A percentile compares a stretch with the other conserved stretches of the same genome.
Evolutionary conservation across 2,888 invertebrate genomes (phyloP).

Genomic region (Tiliacea aurago): DNA sequence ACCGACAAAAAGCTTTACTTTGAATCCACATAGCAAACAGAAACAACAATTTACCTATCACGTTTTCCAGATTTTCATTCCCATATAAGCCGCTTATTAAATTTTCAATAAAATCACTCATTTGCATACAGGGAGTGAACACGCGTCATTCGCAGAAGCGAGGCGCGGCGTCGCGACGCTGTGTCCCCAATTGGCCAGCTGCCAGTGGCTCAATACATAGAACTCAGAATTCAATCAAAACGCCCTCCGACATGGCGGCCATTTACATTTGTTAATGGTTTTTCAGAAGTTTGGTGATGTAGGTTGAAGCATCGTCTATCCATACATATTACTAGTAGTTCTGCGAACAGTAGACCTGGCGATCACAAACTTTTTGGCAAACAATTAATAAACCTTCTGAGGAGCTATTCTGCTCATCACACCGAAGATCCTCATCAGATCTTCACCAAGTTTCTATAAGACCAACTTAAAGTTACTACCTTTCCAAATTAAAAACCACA

Average conservation of each 20-base stretch:
- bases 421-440: too few species aligned
- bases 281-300: constrained; percentile 45
- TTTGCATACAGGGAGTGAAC: constrained; percentile 60
- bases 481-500: too few species aligned
- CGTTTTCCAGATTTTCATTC: constrained; percentile 46
- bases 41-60: constrained; percentile 45
- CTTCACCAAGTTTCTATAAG: too few species aligned
- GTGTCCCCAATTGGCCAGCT: constrained; percentile 60
- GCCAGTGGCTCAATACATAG: constrained; percentile 63
- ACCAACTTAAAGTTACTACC: too few species aligned
- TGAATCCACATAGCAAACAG: constrained; percentile 13
- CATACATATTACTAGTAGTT: background rate
- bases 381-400: too few species aligned
- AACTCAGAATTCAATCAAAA: constrained; percentile 67
- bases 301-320: background rate
- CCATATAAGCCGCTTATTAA: constrained; percentile 62
- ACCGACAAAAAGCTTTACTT: constrained; percentile 5
- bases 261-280: constrained; percentile 63
- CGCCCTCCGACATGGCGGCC: constrained; percentile 37
- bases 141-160: constrained; percentile 60
- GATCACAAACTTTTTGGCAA: too few species aligned
- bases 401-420: too few species aligned
- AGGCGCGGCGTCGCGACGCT: constrained; percentile 46
- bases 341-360: too few species aligned
- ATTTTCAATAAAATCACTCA: constrained; percentile 64